Base-by-base conservation (phyloP, 1,140 invertebrate species). In the Lanistes nyassanus region DNA sequence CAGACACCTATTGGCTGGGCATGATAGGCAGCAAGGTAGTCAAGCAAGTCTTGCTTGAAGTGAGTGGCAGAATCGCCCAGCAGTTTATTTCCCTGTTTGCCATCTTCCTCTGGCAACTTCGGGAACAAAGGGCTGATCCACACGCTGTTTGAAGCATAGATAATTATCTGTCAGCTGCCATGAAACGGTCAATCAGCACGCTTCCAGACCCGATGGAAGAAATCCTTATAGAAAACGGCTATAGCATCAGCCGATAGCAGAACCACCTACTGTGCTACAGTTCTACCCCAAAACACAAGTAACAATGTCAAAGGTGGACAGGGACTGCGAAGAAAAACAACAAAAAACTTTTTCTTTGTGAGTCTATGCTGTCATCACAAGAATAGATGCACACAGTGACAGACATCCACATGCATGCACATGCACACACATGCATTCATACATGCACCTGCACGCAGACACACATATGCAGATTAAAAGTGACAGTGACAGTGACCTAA, bases 41-140 rank as follows among this genome's bases (percentile, higher is more conserved):
- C 90, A n/a, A 96, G 85, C 0, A 99, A 89, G 86, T 94, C 93
- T n/a, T 90, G 90, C 89, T 97, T 96, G 86, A 98, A 99, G 64
- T 92, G 90, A 0, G 97, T 98, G 0, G 90, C 89, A 47, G 95
- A 96, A 79, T 97, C 95, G 3, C 95, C 95, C 29, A 64, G 39
- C 36, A 77, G 65, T 66, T 56, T 75, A 31, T 67, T 66, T 9
- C 62, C 65, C 21, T 47, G 42, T 67, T 51, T 76, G 55, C 75
- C 70, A 13, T 53, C 60, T n/a, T 60, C 67, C 19, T 73, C 58
- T 34, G 71, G 31, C 37, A 87, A 60, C 51, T 81, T 83, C 7
- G 93, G 93, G 84, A 96, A 93, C 31, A 91, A 86, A 0, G 95
- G 95, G 86, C 95, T 96, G 13, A 98, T 92, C 97, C 97, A 98